Evolutionary conservation across 2,797 vertebrate genomes (phyloP).

Genomic region (Sebastes baramenuke): DNA sequence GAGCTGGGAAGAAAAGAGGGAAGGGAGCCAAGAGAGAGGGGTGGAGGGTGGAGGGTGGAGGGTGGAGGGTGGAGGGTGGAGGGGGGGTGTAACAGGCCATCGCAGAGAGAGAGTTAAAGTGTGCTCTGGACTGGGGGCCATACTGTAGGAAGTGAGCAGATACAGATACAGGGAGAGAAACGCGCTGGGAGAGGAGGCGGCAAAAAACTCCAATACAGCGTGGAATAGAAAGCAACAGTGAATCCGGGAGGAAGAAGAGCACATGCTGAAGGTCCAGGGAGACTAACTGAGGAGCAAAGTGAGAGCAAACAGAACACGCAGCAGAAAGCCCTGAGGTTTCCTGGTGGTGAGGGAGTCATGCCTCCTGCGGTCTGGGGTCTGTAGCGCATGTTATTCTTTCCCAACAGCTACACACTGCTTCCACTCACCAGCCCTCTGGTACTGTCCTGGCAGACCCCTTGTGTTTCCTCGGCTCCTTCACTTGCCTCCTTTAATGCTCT

Average conservation of each 20-base stretch:
- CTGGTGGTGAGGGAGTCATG: slow-evolving; percentile 58
- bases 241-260: slow-evolving; percentile 4
- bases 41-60: background rate
- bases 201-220: background rate
- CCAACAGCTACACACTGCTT: slow-evolving; percentile 52
- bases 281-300: slow-evolving; percentile 35
- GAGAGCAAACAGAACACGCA: slow-evolving; percentile 41
- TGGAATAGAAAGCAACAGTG: background rate
- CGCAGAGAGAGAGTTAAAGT: slow-evolving; percentile 19
- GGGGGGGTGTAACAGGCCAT: slow-evolving; percentile 11
- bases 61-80: background rate
- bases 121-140: background rate
- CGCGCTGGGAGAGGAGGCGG: background rate
- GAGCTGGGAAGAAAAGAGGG: slow-evolving; percentile 51
- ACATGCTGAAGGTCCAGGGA: background rate
- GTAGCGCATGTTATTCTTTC: slow-evolving; percentile 64
- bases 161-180: background rate
- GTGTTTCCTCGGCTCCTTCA: slow-evolving; percentile 13
- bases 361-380: slow-evolving; percentile 71
- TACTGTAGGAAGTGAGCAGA: slow-evolving; percentile 11
- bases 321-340: slow-evolving; percentile 65
- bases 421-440: slow-evolving; percentile 14
- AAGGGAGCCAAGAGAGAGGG: slow-evolving; percentile 53
- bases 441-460: slow-evolving; percentile 4
- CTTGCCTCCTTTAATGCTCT: background rate